A percentile compares a stretch with the other conserved stretches of the same genome.
Conservation (phyloP, 2,113 vertebrate species). For the Pandion haliaetus region DNA sequence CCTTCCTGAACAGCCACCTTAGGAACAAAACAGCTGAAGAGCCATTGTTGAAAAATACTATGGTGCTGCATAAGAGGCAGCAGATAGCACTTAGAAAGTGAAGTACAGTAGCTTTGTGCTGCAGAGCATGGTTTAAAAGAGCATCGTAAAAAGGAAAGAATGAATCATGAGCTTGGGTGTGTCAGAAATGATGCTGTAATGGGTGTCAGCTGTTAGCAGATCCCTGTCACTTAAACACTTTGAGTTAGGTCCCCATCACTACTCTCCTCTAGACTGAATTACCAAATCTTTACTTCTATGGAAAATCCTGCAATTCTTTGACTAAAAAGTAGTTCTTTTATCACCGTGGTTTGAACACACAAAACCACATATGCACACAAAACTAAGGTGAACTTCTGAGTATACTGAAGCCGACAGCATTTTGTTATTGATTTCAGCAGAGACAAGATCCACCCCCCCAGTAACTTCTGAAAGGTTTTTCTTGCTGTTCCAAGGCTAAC, state of each 20-base stretch:
- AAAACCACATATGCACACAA: fast-evolving
- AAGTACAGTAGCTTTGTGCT: not conserved
- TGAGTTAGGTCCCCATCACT: not conserved
- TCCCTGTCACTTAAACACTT: not conserved
- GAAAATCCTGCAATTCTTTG: not conserved
- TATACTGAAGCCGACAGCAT: not conserved
- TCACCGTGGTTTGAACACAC: not conserved
- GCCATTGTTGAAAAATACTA: not conserved
- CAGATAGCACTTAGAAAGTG: not conserved
- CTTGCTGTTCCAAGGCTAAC: not conserved
- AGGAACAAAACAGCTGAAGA: not conserved
- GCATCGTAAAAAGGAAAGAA: not conserved
- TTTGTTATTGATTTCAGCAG: not conserved
- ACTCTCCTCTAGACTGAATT: not conserved
- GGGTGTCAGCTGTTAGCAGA: not conserved
- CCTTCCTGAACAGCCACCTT: not conserved
- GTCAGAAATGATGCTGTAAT: not conserved
- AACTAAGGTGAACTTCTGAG: not conserved
- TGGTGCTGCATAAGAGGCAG: not conserved
- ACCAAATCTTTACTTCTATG: not conserved
- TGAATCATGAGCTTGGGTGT: not conserved
- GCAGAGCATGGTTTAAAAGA: not conserved
- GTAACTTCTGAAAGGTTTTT: not conserved
- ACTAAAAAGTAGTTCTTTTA: not conserved
- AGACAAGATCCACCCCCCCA: not conserved